Evolutionary conservation across 2,113 vertebrate species (phyloP).

Genomic region (Daubentonia madagascariensis): DNA sequence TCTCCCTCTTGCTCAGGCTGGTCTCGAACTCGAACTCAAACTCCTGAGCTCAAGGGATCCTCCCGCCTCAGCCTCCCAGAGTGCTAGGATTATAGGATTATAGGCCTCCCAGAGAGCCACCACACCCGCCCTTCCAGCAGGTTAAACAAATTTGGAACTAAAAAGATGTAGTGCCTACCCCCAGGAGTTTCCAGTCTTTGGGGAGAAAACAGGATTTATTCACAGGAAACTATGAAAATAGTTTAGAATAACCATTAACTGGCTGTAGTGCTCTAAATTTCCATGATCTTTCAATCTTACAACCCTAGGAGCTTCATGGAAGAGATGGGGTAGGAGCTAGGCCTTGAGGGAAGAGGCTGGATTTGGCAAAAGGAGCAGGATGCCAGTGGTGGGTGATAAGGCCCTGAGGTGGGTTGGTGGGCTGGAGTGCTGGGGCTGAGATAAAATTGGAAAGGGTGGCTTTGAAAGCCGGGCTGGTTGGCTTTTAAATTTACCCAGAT

Average conservation of each 20-base stretch:
- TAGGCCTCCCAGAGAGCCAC: too few species aligned
- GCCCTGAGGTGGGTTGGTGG: constrained; percentile 19
- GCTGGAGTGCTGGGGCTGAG: neutral
- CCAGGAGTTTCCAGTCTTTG: neutral
- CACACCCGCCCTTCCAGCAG: neutral
- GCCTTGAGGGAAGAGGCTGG: neutral
- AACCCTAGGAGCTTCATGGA: neutral
- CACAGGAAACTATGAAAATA: neutral
- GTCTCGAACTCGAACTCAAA: too few species aligned
- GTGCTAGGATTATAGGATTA: too few species aligned
- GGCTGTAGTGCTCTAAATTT: neutral
- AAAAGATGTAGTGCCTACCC: neutral
- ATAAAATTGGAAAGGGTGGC: constrained; percentile 35
- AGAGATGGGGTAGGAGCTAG: neutral
- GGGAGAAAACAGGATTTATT: neutral
- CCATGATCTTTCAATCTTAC: neutral
- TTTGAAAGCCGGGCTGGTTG: constrained; percentile 60
- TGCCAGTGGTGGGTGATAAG: constrained; percentile 47
- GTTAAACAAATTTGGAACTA: neutral
- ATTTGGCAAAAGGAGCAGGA: neutral
- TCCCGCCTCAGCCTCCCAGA: too few species aligned
- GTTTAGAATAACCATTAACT: neutral
- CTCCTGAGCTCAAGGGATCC: too few species aligned
- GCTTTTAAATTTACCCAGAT: constrained; percentile 63
- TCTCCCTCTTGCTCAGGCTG: too few species aligned